Base-by-base conservation (phyloP, 2,113 vertebrate genomes). In the Pagrus major region DNA sequence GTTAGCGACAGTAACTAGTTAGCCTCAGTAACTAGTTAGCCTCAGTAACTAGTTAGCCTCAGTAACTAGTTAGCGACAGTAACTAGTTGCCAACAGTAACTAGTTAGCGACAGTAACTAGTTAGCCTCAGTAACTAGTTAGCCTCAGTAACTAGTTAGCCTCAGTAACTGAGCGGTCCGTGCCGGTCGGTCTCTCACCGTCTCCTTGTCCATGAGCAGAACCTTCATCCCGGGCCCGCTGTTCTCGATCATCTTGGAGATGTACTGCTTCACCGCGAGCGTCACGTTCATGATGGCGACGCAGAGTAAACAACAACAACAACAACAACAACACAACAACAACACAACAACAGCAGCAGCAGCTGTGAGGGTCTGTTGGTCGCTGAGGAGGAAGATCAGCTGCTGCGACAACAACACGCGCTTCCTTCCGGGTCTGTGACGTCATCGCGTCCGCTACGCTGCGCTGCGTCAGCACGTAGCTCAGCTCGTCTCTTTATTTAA, bases 201-300 rank as follows among this genome's bases (percentile, higher is more conserved):
- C 91, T 99, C 98, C 66, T 95, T 95, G 87, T 99, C 98, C 97
- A 99, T 99, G 55, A 99, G 94, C 78, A 99, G 94, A 2, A 99
- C 97, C 87, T 99, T 99, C 98, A 99, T 99, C 4, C 98, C 97
- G 1, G 98, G 94, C 1, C 98, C 98, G 87, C 96, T 98, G 95
- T 93, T 97, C 87, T 98, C 97, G 81, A 99, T 98, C 97, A 99
- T 99, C 86, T 96, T 98, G 61, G 96, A 96, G 83, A 99, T 84
- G 86, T 99, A 99, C 80, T 99, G 97, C 87, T 97, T 98, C 51
- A 99, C 97, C 0, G 97, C 98, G 31, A 98, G 93, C 67, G 97
- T 97, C 86, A 97, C 97, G 80, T 99, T 98, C 98, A 99, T 99
- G 86, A 64, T 85, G 82, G 29, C 84, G 66, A 49, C 83, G 29